Conservation (phyloP, 2,797 vertebrate species). For the Coranthus polyacanthus region DNA sequence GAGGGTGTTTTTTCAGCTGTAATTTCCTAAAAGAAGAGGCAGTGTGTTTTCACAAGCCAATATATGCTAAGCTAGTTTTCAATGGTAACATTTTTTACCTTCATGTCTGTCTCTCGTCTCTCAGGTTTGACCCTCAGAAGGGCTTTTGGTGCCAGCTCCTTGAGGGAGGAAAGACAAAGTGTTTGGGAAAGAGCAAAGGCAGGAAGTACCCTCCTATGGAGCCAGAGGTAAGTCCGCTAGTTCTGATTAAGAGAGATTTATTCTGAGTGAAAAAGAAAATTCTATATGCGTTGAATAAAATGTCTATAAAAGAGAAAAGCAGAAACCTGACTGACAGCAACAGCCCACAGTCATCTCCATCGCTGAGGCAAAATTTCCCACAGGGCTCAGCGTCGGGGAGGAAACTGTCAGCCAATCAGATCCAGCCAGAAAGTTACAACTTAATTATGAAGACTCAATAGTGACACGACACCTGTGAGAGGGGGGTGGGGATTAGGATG, state of each 20-base stretch:
- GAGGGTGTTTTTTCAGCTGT: constrained; percentile 17
- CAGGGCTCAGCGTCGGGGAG: constrained; percentile 43
- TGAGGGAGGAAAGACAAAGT: constrained; percentile 96
- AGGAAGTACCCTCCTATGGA: constrained; percentile 96
- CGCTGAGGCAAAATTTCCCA: constrained; percentile 62
- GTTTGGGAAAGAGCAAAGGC: constrained; percentile 97
- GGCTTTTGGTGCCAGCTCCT: constrained; percentile 98
- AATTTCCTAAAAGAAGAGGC: constrained; percentile 9
- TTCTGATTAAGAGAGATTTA: constrained; percentile 24
- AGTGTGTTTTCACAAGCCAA: too few relatives aligned
- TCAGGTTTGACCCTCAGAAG: constrained; percentile 96
- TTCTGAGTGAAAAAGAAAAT: not conserved
- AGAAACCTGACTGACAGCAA: constrained; percentile 46
- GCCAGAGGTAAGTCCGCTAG: constrained; percentile 87
- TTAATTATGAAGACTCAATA: constrained; percentile 73
- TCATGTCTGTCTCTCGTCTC: not conserved
- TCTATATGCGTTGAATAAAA: constrained; percentile 15
- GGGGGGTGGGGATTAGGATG: constrained; percentile 17
- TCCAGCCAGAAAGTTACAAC: constrained; percentile 64
- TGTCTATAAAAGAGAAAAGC: constrained; percentile 13
- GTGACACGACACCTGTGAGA: constrained; percentile 62
- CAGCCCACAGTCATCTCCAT: constrained; percentile 40
- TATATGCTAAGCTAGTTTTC: not conserved
- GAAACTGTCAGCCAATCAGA: constrained; percentile 72
- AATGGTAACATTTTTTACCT: not conserved